Evolutionary conservation across 2,797 vertebrate genomes (phyloP).

Genomic region (Neomorphus geoffroyi): DNA sequence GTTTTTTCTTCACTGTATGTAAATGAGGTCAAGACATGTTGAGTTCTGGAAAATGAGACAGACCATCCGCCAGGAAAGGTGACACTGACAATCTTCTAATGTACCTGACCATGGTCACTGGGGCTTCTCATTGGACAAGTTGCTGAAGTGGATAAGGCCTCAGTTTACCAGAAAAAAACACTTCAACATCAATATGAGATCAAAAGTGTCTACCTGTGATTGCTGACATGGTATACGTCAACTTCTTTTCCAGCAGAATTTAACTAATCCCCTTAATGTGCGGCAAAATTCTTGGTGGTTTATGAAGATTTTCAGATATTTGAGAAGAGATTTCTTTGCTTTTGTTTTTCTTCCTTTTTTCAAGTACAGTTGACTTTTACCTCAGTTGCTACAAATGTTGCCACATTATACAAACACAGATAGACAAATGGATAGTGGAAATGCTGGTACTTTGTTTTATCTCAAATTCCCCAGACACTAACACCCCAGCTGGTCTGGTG

Average conservation of each 20-base stretch:
- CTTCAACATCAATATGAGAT: background rate
- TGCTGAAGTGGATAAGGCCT: background rate
- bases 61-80: background rate
- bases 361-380: background rate
- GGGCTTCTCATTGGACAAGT: background rate
- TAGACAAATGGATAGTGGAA: background rate
- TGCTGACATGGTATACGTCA: background rate
- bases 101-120: background rate
- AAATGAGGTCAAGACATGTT: background rate
- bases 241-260: background rate
- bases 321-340: background rate
- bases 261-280: background rate
- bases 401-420: background rate
- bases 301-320: background rate
- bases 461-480: background rate
- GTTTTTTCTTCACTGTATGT: background rate
- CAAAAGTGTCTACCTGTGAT: background rate
- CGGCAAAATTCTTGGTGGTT: background rate
- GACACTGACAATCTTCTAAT: background rate
- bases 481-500: background rate
- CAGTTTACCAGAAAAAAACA: accelerated
- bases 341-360: background rate
- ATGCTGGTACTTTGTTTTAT: background rate
- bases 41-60: background rate
- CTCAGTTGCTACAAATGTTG: background rate